Evolutionary conservation across 2,888 invertebrate genomes (phyloP).

Genomic region (Amphipoea lucens): DNA sequence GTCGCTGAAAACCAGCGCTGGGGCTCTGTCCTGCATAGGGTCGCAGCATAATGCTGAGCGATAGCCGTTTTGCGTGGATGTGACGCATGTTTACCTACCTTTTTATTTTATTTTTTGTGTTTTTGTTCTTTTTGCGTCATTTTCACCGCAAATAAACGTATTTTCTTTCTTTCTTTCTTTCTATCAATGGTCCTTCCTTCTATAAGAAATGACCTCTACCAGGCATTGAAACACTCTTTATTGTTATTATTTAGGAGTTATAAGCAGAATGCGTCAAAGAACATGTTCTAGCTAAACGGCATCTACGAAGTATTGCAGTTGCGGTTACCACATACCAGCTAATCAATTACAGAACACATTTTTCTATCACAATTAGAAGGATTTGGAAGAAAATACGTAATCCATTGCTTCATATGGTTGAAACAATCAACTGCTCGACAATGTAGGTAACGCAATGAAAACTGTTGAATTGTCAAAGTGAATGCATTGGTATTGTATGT

Average conservation of each 20-base stretch:
- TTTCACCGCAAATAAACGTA: no score
- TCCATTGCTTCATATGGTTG: not conserved
- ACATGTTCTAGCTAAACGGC: not conserved
- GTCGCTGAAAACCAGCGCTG: no score
- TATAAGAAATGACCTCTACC: not conserved
- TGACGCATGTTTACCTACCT: no score
- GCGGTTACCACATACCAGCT: not conserved
- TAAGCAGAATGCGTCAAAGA: not conserved
- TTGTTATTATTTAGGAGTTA: not conserved
- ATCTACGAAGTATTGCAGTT: not conserved
- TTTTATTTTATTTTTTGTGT: no score
- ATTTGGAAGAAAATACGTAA: not conserved
- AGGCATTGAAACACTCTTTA: not conserved
- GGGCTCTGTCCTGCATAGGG: no score
- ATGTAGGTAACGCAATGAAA: not conserved
- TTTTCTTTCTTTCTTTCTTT: no score
- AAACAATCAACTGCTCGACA: not conserved
- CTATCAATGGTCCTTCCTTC: not conserved
- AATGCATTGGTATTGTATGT: not conserved
- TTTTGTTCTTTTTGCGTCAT: no score
- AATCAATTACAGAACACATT: not conserved
- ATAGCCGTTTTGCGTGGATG: no score
- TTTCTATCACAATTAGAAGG: not conserved
- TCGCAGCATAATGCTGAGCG: no score
- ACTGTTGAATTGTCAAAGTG: not conserved